These are phyloP conservation scores for Auanema sp. DNA, from an alignment of 2,888 invertebrate genomes.

Conservation along the genomic window DNA sequence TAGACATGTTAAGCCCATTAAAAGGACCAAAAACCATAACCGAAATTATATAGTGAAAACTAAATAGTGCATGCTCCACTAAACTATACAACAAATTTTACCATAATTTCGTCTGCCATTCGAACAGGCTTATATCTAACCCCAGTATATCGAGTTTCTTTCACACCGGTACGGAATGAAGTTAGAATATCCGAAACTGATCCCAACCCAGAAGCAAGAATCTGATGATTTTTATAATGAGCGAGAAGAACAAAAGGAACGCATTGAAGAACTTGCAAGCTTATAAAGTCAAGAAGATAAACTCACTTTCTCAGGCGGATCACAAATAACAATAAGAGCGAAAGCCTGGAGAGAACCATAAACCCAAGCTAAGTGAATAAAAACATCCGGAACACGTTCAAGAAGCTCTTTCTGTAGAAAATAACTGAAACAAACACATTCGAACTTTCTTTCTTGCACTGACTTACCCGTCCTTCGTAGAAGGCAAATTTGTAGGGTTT, in stretches of 20 bases:
- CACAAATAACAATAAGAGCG: constrained; percentile 60
- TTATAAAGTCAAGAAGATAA: neutral
- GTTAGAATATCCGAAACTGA: constrained; percentile 28
- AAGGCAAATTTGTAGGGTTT: constrained; percentile 54
- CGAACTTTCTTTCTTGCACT: neutral
- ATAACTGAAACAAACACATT: constrained; percentile 33
- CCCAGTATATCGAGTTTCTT: constrained; percentile 19
- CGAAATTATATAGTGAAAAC: constrained; percentile 1
- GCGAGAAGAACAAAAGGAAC: neutral
- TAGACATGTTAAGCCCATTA: neutral
- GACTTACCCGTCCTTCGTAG: constrained; percentile 55
- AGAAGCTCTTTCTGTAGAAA: constrained; percentile 49
- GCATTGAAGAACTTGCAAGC: neutral
- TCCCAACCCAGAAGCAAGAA: constrained; percentile 35
- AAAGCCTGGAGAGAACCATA: constrained; percentile 58
- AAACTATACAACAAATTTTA: constrained; percentile 4
- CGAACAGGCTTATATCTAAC: constrained; percentile 28
- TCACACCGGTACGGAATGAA: constrained; percentile 5
- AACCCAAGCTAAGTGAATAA: constrained; percentile 48
- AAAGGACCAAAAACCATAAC: neutral
- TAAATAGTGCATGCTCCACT: neutral
- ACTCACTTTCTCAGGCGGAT: constrained; percentile 56
- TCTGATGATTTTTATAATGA: constrained; percentile 17
- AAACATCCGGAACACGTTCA: constrained; percentile 51
- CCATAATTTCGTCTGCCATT: constrained; percentile 16